Percentiles rank a stretch among this genome's conserved stretches.
Evolutionary conservation across 2,888 invertebrate species (phyloP).

Genomic region (Lamproptera curius): DNA sequence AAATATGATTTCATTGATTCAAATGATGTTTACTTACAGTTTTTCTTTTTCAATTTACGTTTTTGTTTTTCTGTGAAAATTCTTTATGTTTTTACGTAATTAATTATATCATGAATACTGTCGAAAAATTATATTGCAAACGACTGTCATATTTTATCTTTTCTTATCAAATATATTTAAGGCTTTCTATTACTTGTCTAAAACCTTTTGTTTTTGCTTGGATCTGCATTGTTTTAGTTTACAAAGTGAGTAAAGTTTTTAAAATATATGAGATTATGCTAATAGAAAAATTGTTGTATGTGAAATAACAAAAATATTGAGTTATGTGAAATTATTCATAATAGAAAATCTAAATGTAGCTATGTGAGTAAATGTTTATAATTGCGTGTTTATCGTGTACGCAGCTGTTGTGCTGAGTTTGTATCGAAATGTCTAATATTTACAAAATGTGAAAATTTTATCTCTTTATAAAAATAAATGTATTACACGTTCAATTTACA

Average conservation of each 20-base stretch:
- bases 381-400: slow-evolving; percentile 49
- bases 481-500: slow-evolving; percentile 71
- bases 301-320: slow-evolving; percentile 1
- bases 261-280: background rate
- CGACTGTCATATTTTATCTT: too few relatives aligned
- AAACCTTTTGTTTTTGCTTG: background rate
- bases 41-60: too few relatives aligned
- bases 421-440: slow-evolving; percentile 67
- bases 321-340: slow-evolving; percentile 9
- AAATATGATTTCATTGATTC: too few relatives aligned
- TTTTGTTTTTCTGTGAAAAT: too few relatives aligned
- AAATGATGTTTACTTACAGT: too few relatives aligned
- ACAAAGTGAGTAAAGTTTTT: background rate
- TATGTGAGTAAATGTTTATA: slow-evolving; percentile 44
- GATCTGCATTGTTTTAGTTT: background rate
- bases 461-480: slow-evolving; percentile 74
- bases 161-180: too few relatives aligned
- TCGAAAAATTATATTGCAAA: too few relatives aligned
- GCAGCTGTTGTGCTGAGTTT: slow-evolving; percentile 51
- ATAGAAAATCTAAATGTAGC: slow-evolving; percentile 36
- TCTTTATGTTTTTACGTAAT: too few relatives aligned
- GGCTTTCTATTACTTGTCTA: background rate
- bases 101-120: too few relatives aligned
- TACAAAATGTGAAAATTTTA: slow-evolving; percentile 73
- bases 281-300: slow-evolving; percentile 1